Base-by-base conservation (phyloP, 1,140 invertebrate species). In the Trichoplusia ni region DNA sequence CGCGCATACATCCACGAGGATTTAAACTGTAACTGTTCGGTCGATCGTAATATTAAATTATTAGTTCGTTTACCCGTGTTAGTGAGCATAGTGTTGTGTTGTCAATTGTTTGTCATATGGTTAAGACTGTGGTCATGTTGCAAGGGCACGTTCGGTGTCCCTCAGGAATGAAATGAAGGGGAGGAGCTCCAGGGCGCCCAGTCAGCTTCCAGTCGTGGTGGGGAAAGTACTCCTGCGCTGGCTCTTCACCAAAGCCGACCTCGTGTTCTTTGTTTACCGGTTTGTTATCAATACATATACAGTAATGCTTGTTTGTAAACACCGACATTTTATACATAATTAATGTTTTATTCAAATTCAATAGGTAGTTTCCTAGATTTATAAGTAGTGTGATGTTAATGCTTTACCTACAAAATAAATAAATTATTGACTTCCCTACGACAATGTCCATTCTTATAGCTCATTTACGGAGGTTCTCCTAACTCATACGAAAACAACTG, bases 231-330 rank as follows among this genome's bases (percentile, higher is more conserved):
- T 88, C 4, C 63, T 88, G 2, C 76, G 78, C 31, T 88, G 85
- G 85, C 66, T 90, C 16, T 86, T 89, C 51, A 84, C 73, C 14
- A 90, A 88, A 58, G 82, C 87, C 4, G 83, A 88, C 38, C 49
- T 88, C n/a, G 68, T 84, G 2, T 84, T 84, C 59, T 82, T 89
- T 46, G 64, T 83, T 66, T 82, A 86, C 71, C 85, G 87, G 87
- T 88, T 74, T 29, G 79, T 83, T 65, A 46, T 54, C 42, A 63
- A 65, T 27, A 23, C 58, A 65, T 38, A 61, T 61, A 44, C 27
- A 53, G 37, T 19, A 6, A 49, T 8, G n/a, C 18, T 21, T 54
- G 33, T 19, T 27, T 37, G 9, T 5, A 47, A 13, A 19, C 13
- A 29, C 54, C 9, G 37, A 13, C 18, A 16, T 18, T 29, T 5